Base-by-base conservation (phyloP, 1,140 invertebrate species). In the Nomia melanderi region DNA sequence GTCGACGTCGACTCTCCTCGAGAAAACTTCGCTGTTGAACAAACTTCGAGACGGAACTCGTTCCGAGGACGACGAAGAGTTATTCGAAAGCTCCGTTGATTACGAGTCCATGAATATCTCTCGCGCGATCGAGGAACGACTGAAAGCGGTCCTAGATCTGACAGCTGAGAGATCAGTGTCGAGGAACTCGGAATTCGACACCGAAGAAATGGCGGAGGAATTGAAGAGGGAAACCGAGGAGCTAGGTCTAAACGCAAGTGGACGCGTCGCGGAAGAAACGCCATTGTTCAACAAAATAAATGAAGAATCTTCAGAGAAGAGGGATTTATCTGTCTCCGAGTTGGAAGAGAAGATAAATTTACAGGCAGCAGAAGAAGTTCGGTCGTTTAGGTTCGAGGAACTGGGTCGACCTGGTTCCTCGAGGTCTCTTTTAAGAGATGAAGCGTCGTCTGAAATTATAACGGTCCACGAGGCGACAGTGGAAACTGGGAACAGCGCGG, bases 1-100 rank as follows among this genome's bases (percentile, higher is more conserved):
- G 0, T 71, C 74, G 0, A 77, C 74, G 7, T 25, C 27, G 12
- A 14, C 20, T 33, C 44, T 77, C 12, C 3, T 71, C 2, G 64
- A 69, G 5, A 60, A 76, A 2, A 8, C 20, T 20, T 7, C 1
- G 5, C 17, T 50, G 1, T 2, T 20, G 0, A 1, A 62, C 0
- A n/a, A 20, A 11, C 3, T 62, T n/a, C 1, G 9, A 12, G 8
- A 41, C 0, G n/a, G 14, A 14, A 25, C 6, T 2, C 11, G 36
- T 2, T 1, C n/a, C 0, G 33, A 60, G 8, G 31, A 36, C 2
- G 9, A 31, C 0, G 14, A 53, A n/a, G 50, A 27, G 7, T 23
- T 7, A 8, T 23, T 14, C 0, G 14, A 39, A 11, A 29, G 0
- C 14, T 23, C 33, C n/a, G 36, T 6, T 9, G 33, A 41, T 5